Evolutionary conservation across 2,888 invertebrate genomes (phyloP).

Genomic region (Pseudococcus viburni): DNA sequence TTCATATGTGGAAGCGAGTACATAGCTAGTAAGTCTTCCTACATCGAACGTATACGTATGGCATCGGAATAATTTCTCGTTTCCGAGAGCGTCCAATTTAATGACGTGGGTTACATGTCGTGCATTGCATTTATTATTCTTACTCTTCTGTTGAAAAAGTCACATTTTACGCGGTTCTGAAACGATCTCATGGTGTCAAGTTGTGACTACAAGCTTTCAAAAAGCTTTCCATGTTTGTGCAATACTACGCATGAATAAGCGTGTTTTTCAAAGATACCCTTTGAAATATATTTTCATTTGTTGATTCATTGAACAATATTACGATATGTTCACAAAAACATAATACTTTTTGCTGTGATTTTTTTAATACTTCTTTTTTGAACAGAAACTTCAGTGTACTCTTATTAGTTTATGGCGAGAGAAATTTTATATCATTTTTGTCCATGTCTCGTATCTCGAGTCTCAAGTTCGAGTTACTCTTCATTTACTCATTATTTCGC

Average conservation of each 20-base stretch:
- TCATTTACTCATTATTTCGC: not conserved
- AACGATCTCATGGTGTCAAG: conserved; percentile 24
- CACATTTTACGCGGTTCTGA: not conserved
- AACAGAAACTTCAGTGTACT: not conserved
- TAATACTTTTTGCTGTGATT: conserved; percentile 40
- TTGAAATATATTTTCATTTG: not conserved
- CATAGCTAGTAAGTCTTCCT: conserved; percentile 24
- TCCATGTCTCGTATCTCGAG: not conserved
- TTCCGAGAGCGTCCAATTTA: not conserved
- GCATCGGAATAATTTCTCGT: conserved; percentile 6
- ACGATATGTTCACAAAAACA: conserved; percentile 1
- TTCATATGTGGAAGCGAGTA: not conserved
- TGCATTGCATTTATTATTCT: conserved; percentile 50
- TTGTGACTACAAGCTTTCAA: conserved; percentile 26
- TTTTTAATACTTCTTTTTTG: conserved; percentile 1
- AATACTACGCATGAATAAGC: not conserved
- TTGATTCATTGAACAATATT: not conserved
- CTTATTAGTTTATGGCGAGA: not conserved
- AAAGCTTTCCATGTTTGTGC: conserved; percentile 48
- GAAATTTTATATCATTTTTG: not conserved
- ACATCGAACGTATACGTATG: not conserved
- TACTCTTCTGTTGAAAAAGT: not conserved
- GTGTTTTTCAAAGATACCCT: not conserved
- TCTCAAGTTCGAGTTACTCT: not conserved
- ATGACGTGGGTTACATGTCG: not conserved